A percentile compares a stretch with the other conserved stretches of the same genome.
phyloP scores from a whole-genome alignment of 2,797 vertebrate species.

The Chiloscyllium punctatum region DNA sequence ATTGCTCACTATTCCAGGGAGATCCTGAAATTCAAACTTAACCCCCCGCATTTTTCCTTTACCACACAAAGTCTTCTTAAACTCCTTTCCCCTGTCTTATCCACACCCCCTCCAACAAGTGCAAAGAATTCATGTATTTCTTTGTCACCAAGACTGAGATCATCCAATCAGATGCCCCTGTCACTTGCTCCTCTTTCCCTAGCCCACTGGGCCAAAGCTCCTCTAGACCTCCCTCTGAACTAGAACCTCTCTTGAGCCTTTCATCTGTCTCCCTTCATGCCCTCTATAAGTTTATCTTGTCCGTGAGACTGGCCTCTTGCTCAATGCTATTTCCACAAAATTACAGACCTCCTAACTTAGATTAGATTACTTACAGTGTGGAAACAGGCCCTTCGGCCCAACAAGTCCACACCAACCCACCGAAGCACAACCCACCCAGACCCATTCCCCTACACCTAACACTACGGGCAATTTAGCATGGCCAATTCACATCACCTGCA shows the following conservation, averaged over 20 bases:
- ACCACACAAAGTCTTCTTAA: not conserved
- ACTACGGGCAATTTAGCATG: no score
- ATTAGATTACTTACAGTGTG: no score
- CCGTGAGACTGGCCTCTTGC: not conserved
- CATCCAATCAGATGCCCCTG: not conserved
- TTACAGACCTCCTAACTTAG: not conserved
- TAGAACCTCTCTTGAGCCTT: not conserved
- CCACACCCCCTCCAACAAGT: no score
- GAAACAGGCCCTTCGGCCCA: no score
- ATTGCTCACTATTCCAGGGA: no score
- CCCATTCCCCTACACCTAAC: no score
- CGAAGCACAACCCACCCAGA: no score
- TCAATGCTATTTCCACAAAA: not conserved
- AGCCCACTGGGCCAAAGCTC: not conserved
- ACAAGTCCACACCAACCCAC: no score
- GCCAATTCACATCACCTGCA: no score
- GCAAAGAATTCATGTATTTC: not conserved
- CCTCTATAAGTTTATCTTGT: not conserved
- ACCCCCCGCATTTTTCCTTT: not conserved
- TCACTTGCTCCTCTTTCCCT: not conserved
- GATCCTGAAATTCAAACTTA: no score
- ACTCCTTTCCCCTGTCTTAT: not conserved
- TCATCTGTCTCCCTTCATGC: not conserved
- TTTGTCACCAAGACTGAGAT: not conserved
- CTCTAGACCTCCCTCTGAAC: not conserved